Conservation (phyloP, 2,797 vertebrate species). For the Galago senegalensis region DNA sequence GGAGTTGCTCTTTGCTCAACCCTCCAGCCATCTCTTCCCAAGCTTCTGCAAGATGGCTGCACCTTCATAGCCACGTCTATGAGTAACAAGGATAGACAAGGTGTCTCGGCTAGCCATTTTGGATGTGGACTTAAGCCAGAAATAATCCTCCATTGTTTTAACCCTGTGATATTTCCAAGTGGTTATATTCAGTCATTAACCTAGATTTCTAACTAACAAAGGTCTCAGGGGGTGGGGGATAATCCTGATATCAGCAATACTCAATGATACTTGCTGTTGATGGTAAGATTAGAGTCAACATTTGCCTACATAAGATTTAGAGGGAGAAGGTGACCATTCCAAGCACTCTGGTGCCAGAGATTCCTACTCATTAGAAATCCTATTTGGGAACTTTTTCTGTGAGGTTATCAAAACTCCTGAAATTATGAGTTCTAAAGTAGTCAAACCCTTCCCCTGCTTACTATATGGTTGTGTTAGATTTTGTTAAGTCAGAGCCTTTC, state of each 20-base stretch:
- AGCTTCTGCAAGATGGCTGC: no score
- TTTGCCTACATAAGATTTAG: not conserved
- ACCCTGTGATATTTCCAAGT: fast-evolving
- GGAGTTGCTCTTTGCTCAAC: no score
- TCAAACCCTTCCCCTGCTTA: not conserved
- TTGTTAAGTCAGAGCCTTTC: not conserved
- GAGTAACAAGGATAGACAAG: not conserved
- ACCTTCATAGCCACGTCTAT: no score
- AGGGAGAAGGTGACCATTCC: not conserved
- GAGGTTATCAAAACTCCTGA: not conserved
- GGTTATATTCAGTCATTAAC: no score
- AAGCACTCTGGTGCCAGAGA: not conserved
- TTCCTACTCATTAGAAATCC: not conserved
- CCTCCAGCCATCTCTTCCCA: fast-evolving
- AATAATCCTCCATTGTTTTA: not conserved
- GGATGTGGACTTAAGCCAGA: not conserved
- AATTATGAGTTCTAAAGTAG: not conserved
- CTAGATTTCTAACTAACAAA: not conserved
- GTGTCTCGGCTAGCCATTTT: not conserved
- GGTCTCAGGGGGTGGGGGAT: fast-evolving
- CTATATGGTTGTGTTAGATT: not conserved
- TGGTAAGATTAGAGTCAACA: not conserved
- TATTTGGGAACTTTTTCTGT: not conserved
- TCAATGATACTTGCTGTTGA: fast-evolving
- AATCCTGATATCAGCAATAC: not conserved